Evolutionary conservation across 2,113 vertebrate genomes (phyloP).

Genomic region (Chaetodon trifascialis): DNA sequence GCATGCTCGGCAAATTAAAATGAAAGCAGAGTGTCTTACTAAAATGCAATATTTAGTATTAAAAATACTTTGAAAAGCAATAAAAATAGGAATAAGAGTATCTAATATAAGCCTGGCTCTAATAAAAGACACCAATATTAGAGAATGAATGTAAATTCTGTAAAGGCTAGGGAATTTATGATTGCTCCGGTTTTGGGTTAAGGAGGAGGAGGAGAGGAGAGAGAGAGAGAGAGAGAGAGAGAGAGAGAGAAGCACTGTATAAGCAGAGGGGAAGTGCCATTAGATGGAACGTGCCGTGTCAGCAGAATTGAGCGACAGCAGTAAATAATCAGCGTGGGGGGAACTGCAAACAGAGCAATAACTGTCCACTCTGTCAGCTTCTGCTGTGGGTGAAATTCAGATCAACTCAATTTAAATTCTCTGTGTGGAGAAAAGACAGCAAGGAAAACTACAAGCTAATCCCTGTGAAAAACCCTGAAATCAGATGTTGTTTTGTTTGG

Average conservation of each 20-base stretch:
- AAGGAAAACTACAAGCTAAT: neutral
- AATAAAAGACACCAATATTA: neutral
- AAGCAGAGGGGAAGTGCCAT: slow-evolving; percentile 22
- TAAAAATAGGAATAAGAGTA: neutral
- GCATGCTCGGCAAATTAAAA: no score
- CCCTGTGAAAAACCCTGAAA: neutral
- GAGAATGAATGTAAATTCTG: neutral
- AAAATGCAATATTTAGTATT: no score
- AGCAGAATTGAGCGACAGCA: slow-evolving; percentile 58
- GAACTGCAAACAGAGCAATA: slow-evolving; percentile 53
- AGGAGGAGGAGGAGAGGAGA: no score
- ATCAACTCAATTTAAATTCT: slow-evolving; percentile 33
- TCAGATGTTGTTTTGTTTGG: neutral
- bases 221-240: neutral
- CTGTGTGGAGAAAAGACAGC: neutral
- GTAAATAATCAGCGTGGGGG: slow-evolving; percentile 52
- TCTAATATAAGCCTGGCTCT: neutral
- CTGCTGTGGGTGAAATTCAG: slow-evolving; percentile 34
- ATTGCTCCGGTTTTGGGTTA: no score
- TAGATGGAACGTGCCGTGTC: slow-evolving; percentile 43
- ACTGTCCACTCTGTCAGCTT: slow-evolving; percentile 42
- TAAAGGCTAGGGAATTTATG: no score
- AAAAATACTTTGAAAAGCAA: no score
- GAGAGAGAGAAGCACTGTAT: slow-evolving; percentile 1
- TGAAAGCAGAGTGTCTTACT: no score